phyloP scores from a whole-genome alignment of 2,888 invertebrate species.

The Agrotis segetum region DNA sequence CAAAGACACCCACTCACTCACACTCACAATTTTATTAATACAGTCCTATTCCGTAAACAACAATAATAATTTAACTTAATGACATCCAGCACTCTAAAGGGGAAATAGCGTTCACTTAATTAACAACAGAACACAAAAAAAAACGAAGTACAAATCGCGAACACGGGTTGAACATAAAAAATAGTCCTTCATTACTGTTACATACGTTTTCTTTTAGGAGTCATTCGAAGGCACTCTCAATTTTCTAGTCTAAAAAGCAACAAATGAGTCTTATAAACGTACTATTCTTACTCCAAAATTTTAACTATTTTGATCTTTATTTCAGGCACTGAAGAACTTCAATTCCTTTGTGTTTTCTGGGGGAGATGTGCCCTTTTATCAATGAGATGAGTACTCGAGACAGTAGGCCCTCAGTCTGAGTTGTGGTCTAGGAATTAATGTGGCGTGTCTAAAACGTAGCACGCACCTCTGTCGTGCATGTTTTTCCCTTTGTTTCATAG shows the following conservation, averaged over 20 bases:
- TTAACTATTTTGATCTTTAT: constrained; percentile 17
- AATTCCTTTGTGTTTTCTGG: constrained; percentile 1
- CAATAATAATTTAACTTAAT: neutral
- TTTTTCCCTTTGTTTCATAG: constrained; percentile 77
- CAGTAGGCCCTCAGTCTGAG: constrained; percentile 82
- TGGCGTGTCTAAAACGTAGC: constrained; percentile 84
- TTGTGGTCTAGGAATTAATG: constrained; percentile 88
- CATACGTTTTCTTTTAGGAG: constrained; percentile 69
- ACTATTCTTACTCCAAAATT: constrained; percentile 44
- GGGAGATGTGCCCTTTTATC: constrained; percentile 32
- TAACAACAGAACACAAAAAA: constrained; percentile 26
- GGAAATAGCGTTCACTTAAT: constrained; percentile 30
- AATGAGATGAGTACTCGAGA: constrained; percentile 76
- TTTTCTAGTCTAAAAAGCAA: constrained; percentile 75
- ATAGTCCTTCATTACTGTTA: constrained; percentile 69
- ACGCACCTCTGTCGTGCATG: constrained; percentile 77
- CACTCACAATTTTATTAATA: neutral
- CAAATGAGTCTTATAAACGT: constrained; percentile 72
- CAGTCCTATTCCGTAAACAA: neutral
- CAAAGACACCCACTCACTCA: neutral
- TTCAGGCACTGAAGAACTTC: neutral
- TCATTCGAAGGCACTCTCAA: constrained; percentile 75
- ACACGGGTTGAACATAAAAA: constrained; percentile 43
- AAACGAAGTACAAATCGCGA: constrained; percentile 21
- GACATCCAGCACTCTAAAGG: neutral